phyloP scores from a whole-genome alignment of 2,797 vertebrate genomes.

The Antennarius maculatus region DNA sequence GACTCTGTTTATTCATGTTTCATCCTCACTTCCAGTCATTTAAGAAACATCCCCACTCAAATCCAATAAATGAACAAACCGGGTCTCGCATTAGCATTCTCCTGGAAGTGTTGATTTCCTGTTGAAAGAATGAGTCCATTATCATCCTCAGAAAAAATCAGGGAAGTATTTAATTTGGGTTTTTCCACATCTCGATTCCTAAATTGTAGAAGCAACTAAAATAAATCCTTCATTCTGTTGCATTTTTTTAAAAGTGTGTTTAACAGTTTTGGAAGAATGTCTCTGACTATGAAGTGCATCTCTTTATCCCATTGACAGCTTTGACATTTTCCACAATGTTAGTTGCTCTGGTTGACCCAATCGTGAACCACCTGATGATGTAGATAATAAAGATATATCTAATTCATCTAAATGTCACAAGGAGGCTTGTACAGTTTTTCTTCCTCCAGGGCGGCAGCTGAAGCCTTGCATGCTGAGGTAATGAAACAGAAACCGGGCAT shows the following conservation, averaged over 20 bases:
- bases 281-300: conserved; percentile 9
- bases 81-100: conserved; percentile 48
- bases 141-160: conserved; percentile 46
- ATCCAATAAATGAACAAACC: conserved; percentile 72
- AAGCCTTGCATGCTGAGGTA: conserved; percentile 10
- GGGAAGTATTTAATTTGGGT: conserved; percentile 46
- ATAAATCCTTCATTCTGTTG: not conserved
- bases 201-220: conserved; percentile 11
- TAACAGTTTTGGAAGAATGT: not conserved
- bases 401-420: conserved; percentile 51
- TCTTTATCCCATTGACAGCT: conserved; percentile 17
- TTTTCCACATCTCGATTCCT: conserved; percentile 37
- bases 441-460: conserved; percentile 38
- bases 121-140: conserved; percentile 68
- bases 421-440: conserved; percentile 13
- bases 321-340: conserved; percentile 44
- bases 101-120: conserved; percentile 54
- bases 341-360: conserved; percentile 27
- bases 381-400: conserved; percentile 36
- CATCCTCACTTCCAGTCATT: conserved; percentile 65
- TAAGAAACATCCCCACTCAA: conserved; percentile 62
- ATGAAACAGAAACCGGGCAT: conserved; percentile 20
- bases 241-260: not conserved
- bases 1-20: conserved; percentile 54
- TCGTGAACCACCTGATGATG: conserved; percentile 32